These are phyloP conservation scores for Acanthochromis polyacanthus DNA, from an alignment of 2,113 vertebrate species.

Conservation along the genomic window DNA sequence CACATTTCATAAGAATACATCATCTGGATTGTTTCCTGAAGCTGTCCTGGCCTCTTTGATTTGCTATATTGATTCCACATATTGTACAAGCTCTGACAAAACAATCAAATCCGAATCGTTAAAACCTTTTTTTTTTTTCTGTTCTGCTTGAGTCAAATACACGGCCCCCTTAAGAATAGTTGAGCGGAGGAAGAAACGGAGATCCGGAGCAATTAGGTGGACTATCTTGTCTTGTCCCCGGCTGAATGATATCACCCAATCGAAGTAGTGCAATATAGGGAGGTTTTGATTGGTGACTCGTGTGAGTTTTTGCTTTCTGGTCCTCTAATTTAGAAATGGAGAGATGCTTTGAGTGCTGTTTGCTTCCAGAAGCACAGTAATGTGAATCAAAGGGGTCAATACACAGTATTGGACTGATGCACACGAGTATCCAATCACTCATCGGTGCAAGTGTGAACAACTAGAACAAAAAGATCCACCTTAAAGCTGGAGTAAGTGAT, in stretches of 20 bases:
- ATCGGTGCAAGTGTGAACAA: background rate
- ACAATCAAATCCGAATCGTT: constrained; percentile 63
- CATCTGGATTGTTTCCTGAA: constrained; percentile 29
- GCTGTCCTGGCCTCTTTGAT: constrained; percentile 45
- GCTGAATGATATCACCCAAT: constrained; percentile 52
- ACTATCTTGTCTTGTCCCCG: constrained; percentile 31
- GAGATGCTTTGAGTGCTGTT: constrained; percentile 21
- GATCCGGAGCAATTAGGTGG: constrained; percentile 64
- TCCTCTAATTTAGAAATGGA: constrained; percentile 42
- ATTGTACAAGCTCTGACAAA: constrained; percentile 25
- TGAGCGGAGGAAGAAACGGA: constrained; percentile 34
- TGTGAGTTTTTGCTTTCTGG: constrained; percentile 21
- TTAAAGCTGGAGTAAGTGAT: background rate
- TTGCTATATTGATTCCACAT: constrained; percentile 63
- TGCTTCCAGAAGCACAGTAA: background rate
- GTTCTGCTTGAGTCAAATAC: constrained; percentile 40
- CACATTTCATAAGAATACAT: constrained; percentile 40
- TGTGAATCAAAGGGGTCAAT: background rate
- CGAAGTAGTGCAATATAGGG: constrained; percentile 26
- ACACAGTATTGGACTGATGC: background rate
- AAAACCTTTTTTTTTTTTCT: constrained; percentile 49
- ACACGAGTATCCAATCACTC: background rate
- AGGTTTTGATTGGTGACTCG: constrained; percentile 51
- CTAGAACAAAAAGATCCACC: background rate
- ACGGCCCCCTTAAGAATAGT: constrained; percentile 53